Conservation (phyloP, 2,888 invertebrate species). For the Teleiodes luculella region DNA sequence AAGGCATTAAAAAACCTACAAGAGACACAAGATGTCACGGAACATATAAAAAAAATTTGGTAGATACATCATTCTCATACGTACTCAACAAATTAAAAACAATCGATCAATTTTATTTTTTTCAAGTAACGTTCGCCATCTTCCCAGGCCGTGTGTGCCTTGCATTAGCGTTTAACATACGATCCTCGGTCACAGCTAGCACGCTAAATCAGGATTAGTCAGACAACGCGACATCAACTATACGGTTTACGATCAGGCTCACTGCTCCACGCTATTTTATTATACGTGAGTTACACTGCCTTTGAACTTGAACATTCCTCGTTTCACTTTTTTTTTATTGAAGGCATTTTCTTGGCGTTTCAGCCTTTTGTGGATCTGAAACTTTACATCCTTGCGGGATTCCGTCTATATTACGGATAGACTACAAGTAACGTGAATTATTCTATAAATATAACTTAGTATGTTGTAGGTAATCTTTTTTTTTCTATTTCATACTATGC, state of each 20-base stretch:
- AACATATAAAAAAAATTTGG: too few species aligned
- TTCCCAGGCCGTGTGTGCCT: constrained; percentile 35
- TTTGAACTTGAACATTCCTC: constrained; percentile 4
- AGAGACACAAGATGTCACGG: too few species aligned
- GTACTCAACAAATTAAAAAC: too few species aligned
- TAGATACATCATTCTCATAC: too few species aligned
- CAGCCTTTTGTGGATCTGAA: not conserved
- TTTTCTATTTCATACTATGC: too few species aligned
- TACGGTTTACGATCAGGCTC: constrained; percentile 58
- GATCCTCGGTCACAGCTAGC: constrained; percentile 47
- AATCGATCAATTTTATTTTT: not conserved
- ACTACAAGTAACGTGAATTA: too few species aligned
- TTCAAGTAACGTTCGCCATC: constrained; percentile 14
- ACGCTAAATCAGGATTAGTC: constrained; percentile 75
- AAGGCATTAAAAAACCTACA: too few species aligned
- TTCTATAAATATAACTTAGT: too few species aligned
- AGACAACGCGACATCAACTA: constrained; percentile 61
- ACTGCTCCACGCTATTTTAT: constrained; percentile 59
- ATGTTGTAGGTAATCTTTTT: too few species aligned
- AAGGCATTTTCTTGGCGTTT: not conserved
- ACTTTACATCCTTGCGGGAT: not conserved
- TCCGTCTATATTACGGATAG: not conserved
- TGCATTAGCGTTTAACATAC: constrained; percentile 60
- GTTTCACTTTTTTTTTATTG: constrained; percentile 21
- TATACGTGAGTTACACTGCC: constrained; percentile 46